These are phyloP conservation scores for Ciconia boyciana DNA, from an alignment of 2,113 vertebrate species.

Conservation along the genomic window DNA sequence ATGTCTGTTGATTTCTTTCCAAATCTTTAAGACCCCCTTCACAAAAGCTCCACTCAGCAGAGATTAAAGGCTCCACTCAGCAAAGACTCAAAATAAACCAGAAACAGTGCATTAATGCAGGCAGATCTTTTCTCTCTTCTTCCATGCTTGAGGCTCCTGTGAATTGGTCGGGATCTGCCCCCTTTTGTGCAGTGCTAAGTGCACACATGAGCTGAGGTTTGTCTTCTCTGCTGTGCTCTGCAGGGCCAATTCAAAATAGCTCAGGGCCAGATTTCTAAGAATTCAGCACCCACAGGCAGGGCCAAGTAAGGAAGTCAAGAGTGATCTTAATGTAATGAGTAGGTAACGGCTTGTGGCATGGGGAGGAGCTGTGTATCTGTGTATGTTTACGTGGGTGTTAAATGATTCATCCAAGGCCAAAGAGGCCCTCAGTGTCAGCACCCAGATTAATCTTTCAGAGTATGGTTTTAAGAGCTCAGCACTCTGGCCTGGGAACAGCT, in stretches of 20 bases:
- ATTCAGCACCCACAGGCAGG: neutral
- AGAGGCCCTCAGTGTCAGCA: neutral
- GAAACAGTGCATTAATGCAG: neutral
- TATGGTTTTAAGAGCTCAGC: neutral
- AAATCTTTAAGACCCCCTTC: conserved; percentile 8
- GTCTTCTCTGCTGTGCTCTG: neutral
- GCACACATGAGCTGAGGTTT: neutral
- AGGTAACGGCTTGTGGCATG: neutral
- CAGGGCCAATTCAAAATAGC: conserved; percentile 5
- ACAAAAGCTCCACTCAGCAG: conserved; percentile 9
- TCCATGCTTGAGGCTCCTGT: neutral
- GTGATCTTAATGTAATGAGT: neutral
- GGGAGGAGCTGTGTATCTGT: conserved; percentile 11
- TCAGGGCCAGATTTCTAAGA: conserved; percentile 43
- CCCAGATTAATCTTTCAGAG: neutral
- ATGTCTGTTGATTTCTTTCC: neutral
- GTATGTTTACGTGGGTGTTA: neutral
- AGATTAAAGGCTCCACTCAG: conserved; percentile 31
- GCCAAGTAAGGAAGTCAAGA: conserved; percentile 8
- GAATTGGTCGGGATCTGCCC: neutral
- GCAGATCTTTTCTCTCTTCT: neutral
- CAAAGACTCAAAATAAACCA: conserved; percentile 11
- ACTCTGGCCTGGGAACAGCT: neutral
- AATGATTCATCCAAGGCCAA: neutral
- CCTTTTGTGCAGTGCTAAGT: neutral